phyloP scores from a whole-genome alignment of 2,888 invertebrate species.

The Mythimna loreyi region DNA sequence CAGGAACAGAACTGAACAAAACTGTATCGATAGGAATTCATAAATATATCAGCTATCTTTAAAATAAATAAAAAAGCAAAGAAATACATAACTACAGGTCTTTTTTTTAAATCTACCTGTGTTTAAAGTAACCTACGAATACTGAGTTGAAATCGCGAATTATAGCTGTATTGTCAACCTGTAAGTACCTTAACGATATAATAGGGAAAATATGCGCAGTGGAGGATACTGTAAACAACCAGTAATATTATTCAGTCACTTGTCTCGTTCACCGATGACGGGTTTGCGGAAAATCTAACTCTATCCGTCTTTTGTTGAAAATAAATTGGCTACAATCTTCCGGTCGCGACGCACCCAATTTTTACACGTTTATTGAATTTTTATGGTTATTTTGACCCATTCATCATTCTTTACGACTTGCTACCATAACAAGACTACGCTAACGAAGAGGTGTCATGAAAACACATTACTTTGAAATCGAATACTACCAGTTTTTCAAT shows the following conservation, averaged over 20 bases:
- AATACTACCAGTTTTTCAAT: constrained; percentile 8
- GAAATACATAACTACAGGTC: neutral
- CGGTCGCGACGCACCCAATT: constrained; percentile 69
- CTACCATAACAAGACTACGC: constrained; percentile 68
- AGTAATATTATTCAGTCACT: constrained; percentile 52
- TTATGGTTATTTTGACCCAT: constrained; percentile 78
- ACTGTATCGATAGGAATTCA: constrained; percentile 70
- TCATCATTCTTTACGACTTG: constrained; percentile 77
- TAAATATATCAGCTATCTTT: constrained; percentile 80
- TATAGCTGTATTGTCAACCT: neutral
- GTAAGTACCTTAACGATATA: constrained; percentile 17
- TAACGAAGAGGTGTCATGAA: constrained; percentile 54
- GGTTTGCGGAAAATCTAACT: constrained; percentile 54
- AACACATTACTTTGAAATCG: constrained; percentile 36
- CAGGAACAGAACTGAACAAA: no score
- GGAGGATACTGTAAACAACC: constrained; percentile 41
- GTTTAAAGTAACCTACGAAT: no score
- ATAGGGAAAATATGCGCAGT: constrained; percentile 24
- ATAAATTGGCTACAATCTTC: constrained; percentile 70
- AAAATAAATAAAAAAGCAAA: no score
- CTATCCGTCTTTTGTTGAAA: constrained; percentile 59
- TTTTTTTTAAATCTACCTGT: neutral
- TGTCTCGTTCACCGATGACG: constrained; percentile 52
- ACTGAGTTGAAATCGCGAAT: neutral
- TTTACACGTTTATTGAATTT: constrained; percentile 77